Conservation (phyloP, 2,888 invertebrate species). For the Baccha elongata region DNA sequence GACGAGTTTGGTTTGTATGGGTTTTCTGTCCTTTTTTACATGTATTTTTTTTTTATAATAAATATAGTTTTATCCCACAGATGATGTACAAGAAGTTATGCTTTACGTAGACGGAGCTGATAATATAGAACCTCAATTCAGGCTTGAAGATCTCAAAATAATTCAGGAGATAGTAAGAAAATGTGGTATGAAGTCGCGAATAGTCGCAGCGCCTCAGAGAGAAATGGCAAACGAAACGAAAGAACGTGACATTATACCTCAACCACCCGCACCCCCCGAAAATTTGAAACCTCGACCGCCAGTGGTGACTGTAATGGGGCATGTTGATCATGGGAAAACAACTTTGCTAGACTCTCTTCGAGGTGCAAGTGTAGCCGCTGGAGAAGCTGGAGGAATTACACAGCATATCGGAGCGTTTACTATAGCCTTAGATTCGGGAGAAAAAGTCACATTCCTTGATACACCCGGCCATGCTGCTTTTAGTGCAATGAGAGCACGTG, state of each 20-base stretch:
- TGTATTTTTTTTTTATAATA: background rate
- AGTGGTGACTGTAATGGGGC: slow-evolving; percentile 99
- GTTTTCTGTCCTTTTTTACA: no score
- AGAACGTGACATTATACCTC: slow-evolving; percentile 84
- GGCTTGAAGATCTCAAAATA: slow-evolving; percentile 86
- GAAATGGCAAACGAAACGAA: slow-evolving; percentile 74
- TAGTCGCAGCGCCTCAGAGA: slow-evolving; percentile 83
- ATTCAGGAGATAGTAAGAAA: slow-evolving; percentile 87
- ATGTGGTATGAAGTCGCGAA: slow-evolving; percentile 86
- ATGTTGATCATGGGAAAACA: slow-evolving; percentile 99
- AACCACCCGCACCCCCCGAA: slow-evolving; percentile 86
- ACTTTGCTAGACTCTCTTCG: slow-evolving; percentile 95
- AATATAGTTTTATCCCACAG: slow-evolving; percentile 79
- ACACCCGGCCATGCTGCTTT: slow-evolving; percentile 99
- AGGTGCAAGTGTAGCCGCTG: slow-evolving; percentile 92
- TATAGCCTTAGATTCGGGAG: slow-evolving; percentile 87
- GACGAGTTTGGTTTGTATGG: no score
- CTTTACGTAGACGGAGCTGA: slow-evolving; percentile 85
- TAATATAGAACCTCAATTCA: slow-evolving; percentile 83
- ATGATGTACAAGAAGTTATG: slow-evolving; percentile 88
- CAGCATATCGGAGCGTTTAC: slow-evolving; percentile 99
- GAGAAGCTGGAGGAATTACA: slow-evolving; percentile 99
- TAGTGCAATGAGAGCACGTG: slow-evolving; percentile 94
- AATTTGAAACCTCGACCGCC: slow-evolving; percentile 91
- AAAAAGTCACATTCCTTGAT: slow-evolving; percentile 95